Base-by-base conservation (phyloP, 2,888 invertebrate genomes). In the Mamestra brassicae region DNA sequence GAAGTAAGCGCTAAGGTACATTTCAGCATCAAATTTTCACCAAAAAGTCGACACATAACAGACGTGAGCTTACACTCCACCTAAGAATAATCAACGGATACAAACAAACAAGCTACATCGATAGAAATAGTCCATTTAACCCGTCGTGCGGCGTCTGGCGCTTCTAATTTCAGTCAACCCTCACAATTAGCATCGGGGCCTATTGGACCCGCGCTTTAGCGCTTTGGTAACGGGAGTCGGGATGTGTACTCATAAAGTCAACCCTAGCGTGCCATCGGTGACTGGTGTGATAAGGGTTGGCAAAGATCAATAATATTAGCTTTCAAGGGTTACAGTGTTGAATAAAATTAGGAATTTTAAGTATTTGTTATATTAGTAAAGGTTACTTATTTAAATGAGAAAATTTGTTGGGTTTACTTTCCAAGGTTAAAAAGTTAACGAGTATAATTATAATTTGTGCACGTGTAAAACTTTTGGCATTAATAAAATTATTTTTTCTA, bases 131-230 rank as follows among this genome's bases (percentile, higher is more conserved):
- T 78, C 75, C 78, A 82, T 79, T 79, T 71, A 84, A 81, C 71
- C 79, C 84, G 82, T 76, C 72, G 77, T 72, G 73, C 70, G 80
- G 76, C 86, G 77, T 72, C 74, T 71, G 80, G 76, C 86, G 87
- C 80, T 86, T 90, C 90, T 87, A 86, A 91, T 91, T 91, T 90
- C 88, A 88, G 78, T 85, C 86, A 89, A 85, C 90, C 89, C 85
- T 84, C 78, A 85, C 85, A 90, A 90, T 91, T 90, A 91, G 88
- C 88, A 90, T 88, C 86, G 84, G 88, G 89, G 86, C 80, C 81
- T 79, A 80, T 86, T 81, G 81, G 80, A 79, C 85, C 85, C 86
- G 71, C 61, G 85, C 85, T 87, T 90, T 86, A 81, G 90, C 63
- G 85, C 85, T 87, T 90, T 86, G 83, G 90, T 88, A 89, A 90